phyloP scores from a whole-genome alignment of 2,797 vertebrate genomes.

The Spea hammondii region DNA sequence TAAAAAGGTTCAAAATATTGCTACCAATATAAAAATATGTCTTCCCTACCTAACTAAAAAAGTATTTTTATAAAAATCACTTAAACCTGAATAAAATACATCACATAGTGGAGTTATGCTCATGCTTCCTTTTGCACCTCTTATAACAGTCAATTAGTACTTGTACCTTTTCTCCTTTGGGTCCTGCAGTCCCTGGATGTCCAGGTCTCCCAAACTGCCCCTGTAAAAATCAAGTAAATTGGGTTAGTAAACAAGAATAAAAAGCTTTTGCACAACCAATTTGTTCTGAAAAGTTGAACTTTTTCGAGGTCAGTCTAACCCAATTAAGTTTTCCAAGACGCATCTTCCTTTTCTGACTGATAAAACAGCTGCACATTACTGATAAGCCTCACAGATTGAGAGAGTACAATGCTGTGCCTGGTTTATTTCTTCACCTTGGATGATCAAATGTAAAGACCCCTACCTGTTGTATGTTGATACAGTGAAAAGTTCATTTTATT shows the following conservation, averaged over 20 bases:
- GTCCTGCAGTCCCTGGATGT: constrained; percentile 74
- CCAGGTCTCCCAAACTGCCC: constrained; percentile 86
- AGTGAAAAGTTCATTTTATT: constrained; percentile 56
- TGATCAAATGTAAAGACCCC: constrained; percentile 55
- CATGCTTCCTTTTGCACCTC: neutral
- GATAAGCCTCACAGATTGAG: constrained; percentile 56
- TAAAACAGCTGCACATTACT: constrained; percentile 54
- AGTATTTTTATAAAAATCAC: no score
- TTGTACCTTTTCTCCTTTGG: constrained; percentile 88
- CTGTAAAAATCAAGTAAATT: constrained; percentile 68
- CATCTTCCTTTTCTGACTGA: constrained; percentile 56
- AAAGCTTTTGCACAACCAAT: constrained; percentile 9
- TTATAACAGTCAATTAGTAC: neutral
- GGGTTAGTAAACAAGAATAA: constrained; percentile 52
- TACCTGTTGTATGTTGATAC: constrained; percentile 56
- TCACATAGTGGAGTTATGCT: neutral
- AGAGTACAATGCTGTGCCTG: constrained; percentile 53
- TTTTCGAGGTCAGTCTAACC: constrained; percentile 56
- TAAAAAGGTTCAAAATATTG: no score
- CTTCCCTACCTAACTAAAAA: no score
- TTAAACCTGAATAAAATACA: neutral
- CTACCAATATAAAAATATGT: no score
- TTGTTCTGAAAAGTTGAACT: constrained; percentile 53
- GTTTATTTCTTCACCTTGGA: constrained; percentile 58
- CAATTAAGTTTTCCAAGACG: constrained; percentile 55